Percentiles rank a stretch among this genome's conserved stretches.
These are phyloP conservation scores for Leptarthrus brevirostris DNA, from an alignment of 2,888 invertebrate species.

Conservation along the genomic window DNA sequence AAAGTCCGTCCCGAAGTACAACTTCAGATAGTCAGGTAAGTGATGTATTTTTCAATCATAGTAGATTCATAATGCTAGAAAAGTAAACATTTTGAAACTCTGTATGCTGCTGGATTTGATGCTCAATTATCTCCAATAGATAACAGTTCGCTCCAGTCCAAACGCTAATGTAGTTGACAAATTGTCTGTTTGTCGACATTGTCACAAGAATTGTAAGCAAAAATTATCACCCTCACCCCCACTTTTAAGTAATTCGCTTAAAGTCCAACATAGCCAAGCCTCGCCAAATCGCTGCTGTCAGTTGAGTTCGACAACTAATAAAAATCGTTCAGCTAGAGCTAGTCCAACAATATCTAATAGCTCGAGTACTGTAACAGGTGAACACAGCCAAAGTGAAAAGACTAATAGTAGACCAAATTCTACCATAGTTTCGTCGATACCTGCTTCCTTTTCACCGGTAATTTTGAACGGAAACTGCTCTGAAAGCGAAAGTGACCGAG, in stretches of 20 bases:
- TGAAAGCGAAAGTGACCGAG: slow-evolving; percentile 42
- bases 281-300: slow-evolving; percentile 67
- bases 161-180: slow-evolving; percentile 74
- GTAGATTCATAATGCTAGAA: slow-evolving; percentile 14
- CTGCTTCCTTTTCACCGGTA: slow-evolving; percentile 41
- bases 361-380: slow-evolving; percentile 64
- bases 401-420: slow-evolving; percentile 47
- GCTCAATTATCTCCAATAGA: slow-evolving; percentile 68
- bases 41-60: not conserved
- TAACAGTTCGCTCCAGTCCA: slow-evolving; percentile 81
- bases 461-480: slow-evolving; percentile 49
- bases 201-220: slow-evolving; percentile 78
- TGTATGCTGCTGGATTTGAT: slow-evolving; percentile 37
- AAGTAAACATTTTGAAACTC: slow-evolving; percentile 9
- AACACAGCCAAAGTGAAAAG: slow-evolving; percentile 38
- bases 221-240: slow-evolving; percentile 57
- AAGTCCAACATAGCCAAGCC: slow-evolving; percentile 67
- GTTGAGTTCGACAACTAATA: slow-evolving; percentile 58
- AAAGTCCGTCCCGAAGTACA: slow-evolving; percentile 78
- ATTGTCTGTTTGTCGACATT: slow-evolving; percentile 80
- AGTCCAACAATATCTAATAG: slow-evolving; percentile 62
- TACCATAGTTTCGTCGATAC: slow-evolving; percentile 46
- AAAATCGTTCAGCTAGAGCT: slow-evolving; percentile 47
- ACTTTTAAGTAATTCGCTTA: slow-evolving; percentile 64
- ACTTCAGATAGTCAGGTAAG: slow-evolving; percentile 82